These are phyloP conservation scores for Daktulosphaira vitifoliae DNA, from an alignment of 1,140 invertebrate species.

Conservation along the genomic window DNA sequence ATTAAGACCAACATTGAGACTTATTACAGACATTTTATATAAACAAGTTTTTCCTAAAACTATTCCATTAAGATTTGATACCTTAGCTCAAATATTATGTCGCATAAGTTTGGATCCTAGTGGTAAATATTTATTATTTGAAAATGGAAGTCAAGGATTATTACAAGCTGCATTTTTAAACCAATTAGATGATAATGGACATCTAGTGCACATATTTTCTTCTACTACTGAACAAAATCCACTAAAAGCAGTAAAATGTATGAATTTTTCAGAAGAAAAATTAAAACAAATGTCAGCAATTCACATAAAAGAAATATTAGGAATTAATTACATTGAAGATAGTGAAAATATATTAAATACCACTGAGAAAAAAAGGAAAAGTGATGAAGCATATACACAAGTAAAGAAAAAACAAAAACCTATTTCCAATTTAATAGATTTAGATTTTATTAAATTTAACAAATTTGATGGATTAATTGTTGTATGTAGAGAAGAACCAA, in stretches of 20 bases:
- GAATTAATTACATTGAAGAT: not conserved
- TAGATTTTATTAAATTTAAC: constrained; percentile 46
- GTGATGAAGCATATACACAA: constrained; percentile 27
- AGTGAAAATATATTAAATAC: constrained; percentile 22
- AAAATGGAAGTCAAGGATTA: constrained; percentile 75
- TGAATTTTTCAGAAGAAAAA: constrained; percentile 65
- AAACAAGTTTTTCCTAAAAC: constrained; percentile 63
- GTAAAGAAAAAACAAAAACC: constrained; percentile 11
- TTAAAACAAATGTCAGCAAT: constrained; percentile 57
- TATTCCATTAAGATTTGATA: constrained; percentile 70
- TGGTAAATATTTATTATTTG: constrained; percentile 74
- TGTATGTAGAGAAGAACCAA: constrained; percentile 73
- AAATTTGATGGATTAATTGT: constrained; percentile 73
- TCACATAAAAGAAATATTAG: constrained; percentile 43
- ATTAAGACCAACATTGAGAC: constrained; percentile 60
- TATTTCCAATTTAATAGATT: constrained; percentile 43
- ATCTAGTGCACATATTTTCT: constrained; percentile 65
- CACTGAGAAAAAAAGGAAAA: constrained; percentile 39
- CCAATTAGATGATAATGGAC: constrained; percentile 54
- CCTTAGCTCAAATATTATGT: constrained; percentile 75
- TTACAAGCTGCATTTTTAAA: constrained; percentile 71
- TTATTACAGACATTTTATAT: constrained; percentile 69
- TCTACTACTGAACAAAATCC: constrained; percentile 69
- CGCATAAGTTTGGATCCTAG: constrained; percentile 68
- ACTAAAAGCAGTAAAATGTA: constrained; percentile 62